These are phyloP conservation scores for Leptinotarsa lineolata DNA, from an alignment of 1,140 invertebrate species.

Conservation along the genomic window DNA sequence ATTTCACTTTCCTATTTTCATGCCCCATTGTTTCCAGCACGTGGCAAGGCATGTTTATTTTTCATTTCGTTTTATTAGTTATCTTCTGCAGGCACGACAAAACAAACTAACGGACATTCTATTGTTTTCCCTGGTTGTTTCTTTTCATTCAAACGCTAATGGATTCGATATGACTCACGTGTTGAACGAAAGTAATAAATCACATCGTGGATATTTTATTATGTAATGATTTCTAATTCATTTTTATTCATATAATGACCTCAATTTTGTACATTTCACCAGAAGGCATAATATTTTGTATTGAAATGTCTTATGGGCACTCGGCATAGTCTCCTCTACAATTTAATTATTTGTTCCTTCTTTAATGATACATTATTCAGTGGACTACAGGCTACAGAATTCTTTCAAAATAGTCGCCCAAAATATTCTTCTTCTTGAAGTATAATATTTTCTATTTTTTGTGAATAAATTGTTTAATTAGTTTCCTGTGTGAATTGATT, in stretches of 20 bases:
- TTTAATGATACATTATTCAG: too few species aligned
- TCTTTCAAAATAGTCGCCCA: too few species aligned
- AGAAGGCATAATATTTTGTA: too few species aligned
- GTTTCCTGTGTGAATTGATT: too few species aligned
- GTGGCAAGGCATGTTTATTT: constrained; percentile 5
- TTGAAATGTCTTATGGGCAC: too few species aligned
- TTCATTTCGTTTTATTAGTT: neutral
- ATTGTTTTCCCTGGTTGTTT: neutral
- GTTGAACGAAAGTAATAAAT: neutral
- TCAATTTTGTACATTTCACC: neutral
- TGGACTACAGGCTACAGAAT: too few species aligned
- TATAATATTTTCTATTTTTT: too few species aligned
- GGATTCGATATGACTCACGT: neutral
- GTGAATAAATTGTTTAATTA: too few species aligned
- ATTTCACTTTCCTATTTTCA: neutral
- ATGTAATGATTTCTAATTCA: neutral
- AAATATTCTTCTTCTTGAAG: too few species aligned
- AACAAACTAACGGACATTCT: neutral
- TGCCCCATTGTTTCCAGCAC: neutral
- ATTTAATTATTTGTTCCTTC: too few species aligned
- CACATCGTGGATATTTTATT: neutral
- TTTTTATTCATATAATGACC: neutral
- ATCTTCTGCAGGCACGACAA: neutral
- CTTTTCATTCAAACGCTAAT: neutral
- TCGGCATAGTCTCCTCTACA: too few species aligned